Evolutionary conservation across 2,113 vertebrate genomes (phyloP).

Genomic region (Ochotona princeps): DNA sequence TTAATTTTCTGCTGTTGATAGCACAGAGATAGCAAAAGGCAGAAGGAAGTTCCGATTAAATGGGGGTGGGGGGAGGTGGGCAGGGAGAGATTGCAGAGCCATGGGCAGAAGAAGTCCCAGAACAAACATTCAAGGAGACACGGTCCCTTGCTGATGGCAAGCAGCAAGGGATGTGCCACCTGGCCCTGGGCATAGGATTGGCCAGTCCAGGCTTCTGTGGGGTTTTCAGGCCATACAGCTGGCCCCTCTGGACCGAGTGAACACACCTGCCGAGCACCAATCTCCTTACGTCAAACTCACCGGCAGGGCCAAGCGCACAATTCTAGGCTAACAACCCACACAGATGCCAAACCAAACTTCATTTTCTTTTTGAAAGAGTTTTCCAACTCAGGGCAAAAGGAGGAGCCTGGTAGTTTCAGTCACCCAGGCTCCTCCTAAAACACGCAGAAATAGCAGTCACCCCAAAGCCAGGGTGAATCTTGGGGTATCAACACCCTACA

Average conservation of each 20-base stretch:
- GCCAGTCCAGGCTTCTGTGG: accelerated
- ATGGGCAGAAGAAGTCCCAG: not conserved
- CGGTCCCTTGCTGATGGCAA: not conserved
- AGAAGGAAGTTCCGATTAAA: not conserved
- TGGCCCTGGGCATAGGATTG: not conserved
- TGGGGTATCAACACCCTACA: not conserved
- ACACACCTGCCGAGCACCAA: not conserved
- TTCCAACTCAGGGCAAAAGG: conserved; percentile 35
- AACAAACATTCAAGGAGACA: not conserved
- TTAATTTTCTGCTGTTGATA: not conserved
- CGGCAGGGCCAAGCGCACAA: not conserved
- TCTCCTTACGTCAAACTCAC: not conserved
- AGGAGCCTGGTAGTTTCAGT: conserved; percentile 37
- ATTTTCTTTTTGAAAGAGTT: conserved; percentile 68
- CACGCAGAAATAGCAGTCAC: conserved; percentile 20
- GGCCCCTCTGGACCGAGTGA: accelerated
- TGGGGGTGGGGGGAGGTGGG: accelerated
- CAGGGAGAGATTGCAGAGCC: not conserved
- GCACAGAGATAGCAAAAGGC: not conserved
- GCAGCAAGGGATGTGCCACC: not conserved
- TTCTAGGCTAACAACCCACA: conserved; percentile 39
- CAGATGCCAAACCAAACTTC: conserved; percentile 70
- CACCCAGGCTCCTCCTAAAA: not conserved
- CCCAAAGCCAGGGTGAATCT: not conserved
- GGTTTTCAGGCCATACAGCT: not conserved